These are phyloP conservation scores for Podarcis lilfordi DNA, from an alignment of 2,797 vertebrate species.

Conservation along the genomic window DNA sequence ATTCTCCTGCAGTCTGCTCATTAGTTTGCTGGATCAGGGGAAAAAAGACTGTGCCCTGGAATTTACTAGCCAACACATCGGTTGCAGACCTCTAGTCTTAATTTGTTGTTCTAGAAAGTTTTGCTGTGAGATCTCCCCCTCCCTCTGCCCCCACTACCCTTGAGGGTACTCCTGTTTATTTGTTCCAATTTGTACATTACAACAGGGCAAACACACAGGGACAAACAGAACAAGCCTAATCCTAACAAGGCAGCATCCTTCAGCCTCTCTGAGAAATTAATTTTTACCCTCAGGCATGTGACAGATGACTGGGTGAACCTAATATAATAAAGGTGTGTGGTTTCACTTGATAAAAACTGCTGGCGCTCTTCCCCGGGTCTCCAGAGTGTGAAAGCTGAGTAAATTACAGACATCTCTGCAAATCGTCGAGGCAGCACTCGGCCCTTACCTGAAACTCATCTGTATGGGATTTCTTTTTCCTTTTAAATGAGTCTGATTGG, in stretches of 20 bases:
- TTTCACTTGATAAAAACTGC: slow-evolving; percentile 47
- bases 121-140: not conserved
- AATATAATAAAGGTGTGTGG: slow-evolving; percentile 29
- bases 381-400: slow-evolving; percentile 41
- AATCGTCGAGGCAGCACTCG: slow-evolving; percentile 25
- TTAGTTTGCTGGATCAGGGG: not conserved
- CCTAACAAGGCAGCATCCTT: slow-evolving; percentile 32
- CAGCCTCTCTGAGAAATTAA: slow-evolving; percentile 36
- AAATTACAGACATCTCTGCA: slow-evolving; percentile 34
- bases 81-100: no score
- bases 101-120: not conserved
- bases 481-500: slow-evolving; percentile 4
- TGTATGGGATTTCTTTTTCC: slow-evolving; percentile 3
- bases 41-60: not conserved
- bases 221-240: slow-evolving; percentile 4
- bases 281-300: slow-evolving; percentile 6
- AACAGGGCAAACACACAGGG: slow-evolving; percentile 18
- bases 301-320: slow-evolving; percentile 37
- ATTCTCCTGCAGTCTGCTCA: not conserved
- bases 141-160: not conserved
- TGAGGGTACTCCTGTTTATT: not conserved
- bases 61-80: not conserved
- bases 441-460: slow-evolving; percentile 39
- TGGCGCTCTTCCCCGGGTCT: slow-evolving; percentile 14
- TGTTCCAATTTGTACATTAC: slow-evolving; percentile 45